A percentile compares a stretch with the other conserved stretches of the same genome.
These are phyloP conservation scores for Antheraea pernyi DNA, from an alignment of 1,140 invertebrate species.

Conservation along the genomic window DNA sequence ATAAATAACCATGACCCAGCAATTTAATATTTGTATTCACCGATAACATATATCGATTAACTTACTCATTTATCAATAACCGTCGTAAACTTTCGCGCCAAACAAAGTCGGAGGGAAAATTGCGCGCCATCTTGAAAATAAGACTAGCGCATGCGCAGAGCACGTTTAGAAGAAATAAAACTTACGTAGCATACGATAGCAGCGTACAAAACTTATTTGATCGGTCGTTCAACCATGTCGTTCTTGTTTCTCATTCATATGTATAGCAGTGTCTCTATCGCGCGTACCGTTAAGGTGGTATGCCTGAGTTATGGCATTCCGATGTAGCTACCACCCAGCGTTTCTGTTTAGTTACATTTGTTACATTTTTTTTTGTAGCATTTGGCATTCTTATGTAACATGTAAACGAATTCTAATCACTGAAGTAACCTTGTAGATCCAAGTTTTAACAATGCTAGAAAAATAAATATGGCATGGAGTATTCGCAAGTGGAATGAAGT, in stretches of 20 bases:
- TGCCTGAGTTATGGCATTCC: conserved; percentile 75
- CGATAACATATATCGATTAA: background rate
- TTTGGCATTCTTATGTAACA: background rate
- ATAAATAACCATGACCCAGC: background rate
- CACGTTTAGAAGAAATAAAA: conserved; percentile 73
- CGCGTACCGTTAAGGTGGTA: conserved; percentile 73
- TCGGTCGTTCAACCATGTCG: conserved; percentile 76
- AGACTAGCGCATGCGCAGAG: conserved; percentile 46
- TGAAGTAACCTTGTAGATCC: no score
- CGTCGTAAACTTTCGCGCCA: conserved; percentile 41
- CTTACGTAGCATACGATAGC: conserved; percentile 71
- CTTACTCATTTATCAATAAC: no score
- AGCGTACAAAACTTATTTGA: conserved; percentile 75
- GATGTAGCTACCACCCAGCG: conserved; percentile 58
- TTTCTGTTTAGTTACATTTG: conserved; percentile 6
- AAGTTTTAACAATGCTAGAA: no score
- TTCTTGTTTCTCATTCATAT: conserved; percentile 40
- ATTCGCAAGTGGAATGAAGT: no score
- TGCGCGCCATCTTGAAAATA: conserved; percentile 59
- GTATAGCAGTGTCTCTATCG: conserved; percentile 50
- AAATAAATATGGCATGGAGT: no score
- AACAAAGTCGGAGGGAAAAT: conserved; percentile 36
- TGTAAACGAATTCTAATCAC: background rate
- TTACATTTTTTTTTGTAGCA: background rate
- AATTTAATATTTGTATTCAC: background rate